Conservation (phyloP, 2,113 vertebrate species). For the Peromyscus leucopus region DNA sequence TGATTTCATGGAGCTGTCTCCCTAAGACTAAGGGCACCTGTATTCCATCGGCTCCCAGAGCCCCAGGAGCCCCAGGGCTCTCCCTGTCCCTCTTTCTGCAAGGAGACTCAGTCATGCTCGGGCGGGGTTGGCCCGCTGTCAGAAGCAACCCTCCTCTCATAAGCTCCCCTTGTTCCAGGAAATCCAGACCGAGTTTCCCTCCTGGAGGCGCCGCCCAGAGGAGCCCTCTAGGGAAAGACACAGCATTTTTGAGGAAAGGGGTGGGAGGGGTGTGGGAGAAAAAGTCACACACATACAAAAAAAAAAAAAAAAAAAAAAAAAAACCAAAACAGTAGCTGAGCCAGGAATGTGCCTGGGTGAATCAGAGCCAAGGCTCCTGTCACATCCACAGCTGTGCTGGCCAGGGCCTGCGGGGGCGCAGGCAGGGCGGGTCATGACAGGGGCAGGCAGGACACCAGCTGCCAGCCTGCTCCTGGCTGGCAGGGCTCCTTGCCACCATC, state of each 20-base stretch:
- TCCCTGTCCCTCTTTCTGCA: neutral
- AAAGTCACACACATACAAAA: slow-evolving; percentile 67
- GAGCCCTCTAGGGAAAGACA: slow-evolving; percentile 78
- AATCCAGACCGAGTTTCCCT: slow-evolving; percentile 82
- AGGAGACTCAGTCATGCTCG: neutral
- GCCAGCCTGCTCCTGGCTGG: slow-evolving; percentile 75
- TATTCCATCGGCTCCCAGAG: neutral
- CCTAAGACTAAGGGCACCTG: fast-evolving
- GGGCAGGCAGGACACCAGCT: slow-evolving; percentile 77
- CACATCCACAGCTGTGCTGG: slow-evolving; percentile 80
- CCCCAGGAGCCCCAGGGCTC: neutral
- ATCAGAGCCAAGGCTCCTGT: slow-evolving; percentile 77
- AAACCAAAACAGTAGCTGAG: slow-evolving; percentile 62
- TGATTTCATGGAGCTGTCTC: neutral
- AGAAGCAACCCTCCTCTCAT: slow-evolving; percentile 65
- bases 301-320: slow-evolving; percentile 24
- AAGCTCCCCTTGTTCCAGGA: slow-evolving; percentile 79
- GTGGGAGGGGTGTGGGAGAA: slow-evolving; percentile 79
- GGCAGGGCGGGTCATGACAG: slow-evolving; percentile 68
- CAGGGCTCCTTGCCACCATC: slow-evolving; percentile 18
- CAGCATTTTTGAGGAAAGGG: slow-evolving; percentile 81
- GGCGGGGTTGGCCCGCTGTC: neutral
- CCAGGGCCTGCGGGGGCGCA: slow-evolving; percentile 52
- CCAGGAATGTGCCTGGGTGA: slow-evolving; percentile 82
- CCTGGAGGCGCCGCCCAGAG: slow-evolving; percentile 72